phyloP scores from a whole-genome alignment of 2,113 vertebrate genomes.

The Mormyrus lacerda region DNA sequence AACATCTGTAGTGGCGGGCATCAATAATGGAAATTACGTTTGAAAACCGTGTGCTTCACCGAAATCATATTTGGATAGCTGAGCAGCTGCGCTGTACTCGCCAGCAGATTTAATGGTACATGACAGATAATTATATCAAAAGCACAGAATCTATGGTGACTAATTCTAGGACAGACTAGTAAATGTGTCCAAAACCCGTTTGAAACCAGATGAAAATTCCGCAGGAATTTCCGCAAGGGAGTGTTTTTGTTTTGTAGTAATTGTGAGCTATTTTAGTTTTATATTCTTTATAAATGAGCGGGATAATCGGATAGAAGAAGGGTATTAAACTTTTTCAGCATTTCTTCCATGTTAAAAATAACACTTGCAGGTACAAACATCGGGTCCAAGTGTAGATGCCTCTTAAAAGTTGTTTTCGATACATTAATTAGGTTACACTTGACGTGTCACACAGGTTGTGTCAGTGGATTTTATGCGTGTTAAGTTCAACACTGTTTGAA shows the following conservation, averaged over 20 bases:
- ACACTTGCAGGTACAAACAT: not conserved
- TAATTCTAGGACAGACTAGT: not conserved
- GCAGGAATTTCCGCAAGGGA: not conserved
- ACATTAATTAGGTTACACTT: not conserved
- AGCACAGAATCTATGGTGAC: not conserved
- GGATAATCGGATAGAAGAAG: not conserved
- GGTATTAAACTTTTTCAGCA: not conserved
- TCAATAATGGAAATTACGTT: not conserved
- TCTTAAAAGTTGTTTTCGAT: not conserved
- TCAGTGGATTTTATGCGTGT: not conserved
- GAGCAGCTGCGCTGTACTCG: not conserved
- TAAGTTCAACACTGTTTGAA: not conserved
- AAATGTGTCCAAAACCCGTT: not conserved
- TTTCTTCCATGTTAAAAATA: not conserved
- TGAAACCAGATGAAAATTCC: not conserved
- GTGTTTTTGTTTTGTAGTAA: not conserved
- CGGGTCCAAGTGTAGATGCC: not conserved
- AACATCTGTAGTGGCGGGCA: not conserved
- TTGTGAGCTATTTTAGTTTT: not conserved
- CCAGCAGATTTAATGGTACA: not conserved
- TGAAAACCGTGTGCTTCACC: not conserved
- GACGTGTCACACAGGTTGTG: not conserved
- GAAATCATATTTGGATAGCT: not conserved
- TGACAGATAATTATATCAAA: not conserved
- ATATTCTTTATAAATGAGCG: not conserved